Percentiles rank a stretch among this genome's conserved stretches.
These are phyloP conservation scores for Aporrectodea caliginosa DNA, from an alignment of 1,140 invertebrate species.

Conservation along the genomic window DNA sequence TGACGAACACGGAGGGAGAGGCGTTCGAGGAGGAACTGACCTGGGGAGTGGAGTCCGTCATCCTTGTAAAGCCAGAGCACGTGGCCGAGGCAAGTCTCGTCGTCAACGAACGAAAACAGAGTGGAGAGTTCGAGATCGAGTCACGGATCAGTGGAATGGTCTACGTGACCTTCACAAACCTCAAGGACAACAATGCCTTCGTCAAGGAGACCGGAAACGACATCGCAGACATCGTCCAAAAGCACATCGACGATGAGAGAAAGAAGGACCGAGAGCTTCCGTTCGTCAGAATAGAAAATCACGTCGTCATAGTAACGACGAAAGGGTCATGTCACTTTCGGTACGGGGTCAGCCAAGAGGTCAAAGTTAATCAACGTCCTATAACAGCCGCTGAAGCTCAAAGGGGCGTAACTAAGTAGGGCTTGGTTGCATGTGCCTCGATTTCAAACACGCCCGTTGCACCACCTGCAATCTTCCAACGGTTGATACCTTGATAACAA, in stretches of 20 bases:
- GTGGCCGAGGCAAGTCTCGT: conserved; percentile 56
- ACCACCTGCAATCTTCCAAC: too few relatives aligned
- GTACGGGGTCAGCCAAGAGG: conserved; percentile 26
- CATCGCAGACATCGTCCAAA: conserved; percentile 17
- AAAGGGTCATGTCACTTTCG: conserved; percentile 22
- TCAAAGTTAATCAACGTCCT: conserved; percentile 23
- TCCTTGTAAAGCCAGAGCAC: conserved; percentile 52
- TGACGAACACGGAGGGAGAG: conserved; percentile 55
- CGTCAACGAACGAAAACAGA: conserved; percentile 51
- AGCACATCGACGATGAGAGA: conserved; percentile 13
- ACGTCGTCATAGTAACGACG: background rate
- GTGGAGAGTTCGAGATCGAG: conserved; percentile 47
- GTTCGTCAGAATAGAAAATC: background rate
- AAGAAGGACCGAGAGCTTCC: conserved; percentile 2
- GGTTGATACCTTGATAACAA: too few relatives aligned
- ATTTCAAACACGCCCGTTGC: too few relatives aligned
- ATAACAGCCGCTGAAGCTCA: background rate
- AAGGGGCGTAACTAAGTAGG: too few relatives aligned
- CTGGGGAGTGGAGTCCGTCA: conserved; percentile 58
- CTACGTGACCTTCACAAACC: conserved; percentile 51
- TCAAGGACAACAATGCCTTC: conserved; percentile 53
- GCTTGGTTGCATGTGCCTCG: too few relatives aligned
- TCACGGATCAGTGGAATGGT: conserved; percentile 52
- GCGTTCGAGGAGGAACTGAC: conserved; percentile 54
- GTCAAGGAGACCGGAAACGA: conserved; percentile 38